phyloP scores from a whole-genome alignment of 2,113 vertebrate genomes.

The Cebidichthys violaceus region DNA sequence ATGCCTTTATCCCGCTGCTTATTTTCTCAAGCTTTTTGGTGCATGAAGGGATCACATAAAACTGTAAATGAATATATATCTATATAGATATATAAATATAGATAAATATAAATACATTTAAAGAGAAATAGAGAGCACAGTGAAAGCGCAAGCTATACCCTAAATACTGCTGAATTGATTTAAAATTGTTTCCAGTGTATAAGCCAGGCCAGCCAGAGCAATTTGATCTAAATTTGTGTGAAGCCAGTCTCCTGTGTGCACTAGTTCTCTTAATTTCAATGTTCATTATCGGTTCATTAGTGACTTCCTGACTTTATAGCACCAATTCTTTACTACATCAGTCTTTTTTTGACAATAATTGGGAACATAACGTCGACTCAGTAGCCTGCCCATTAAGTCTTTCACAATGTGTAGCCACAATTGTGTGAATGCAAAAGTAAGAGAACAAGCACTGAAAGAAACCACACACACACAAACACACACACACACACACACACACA shows the following conservation, averaged over 20 bases:
- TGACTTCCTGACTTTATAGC: conserved; percentile 49
- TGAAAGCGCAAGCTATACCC: conserved; percentile 44
- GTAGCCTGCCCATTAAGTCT: conserved; percentile 16
- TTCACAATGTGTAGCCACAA: conserved; percentile 18
- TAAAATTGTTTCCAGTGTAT: conserved; percentile 59
- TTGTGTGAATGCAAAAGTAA: background rate
- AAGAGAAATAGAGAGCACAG: conserved; percentile 19
- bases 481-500: background rate
- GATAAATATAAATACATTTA: background rate
- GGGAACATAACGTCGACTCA: conserved; percentile 43
- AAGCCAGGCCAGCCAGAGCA: conserved; percentile 29
- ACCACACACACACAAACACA: background rate
- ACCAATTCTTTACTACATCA: conserved; percentile 48
- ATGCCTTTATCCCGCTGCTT: conserved; percentile 35
- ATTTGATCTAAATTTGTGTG: conserved; percentile 59
- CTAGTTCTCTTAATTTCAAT: conserved; percentile 54
- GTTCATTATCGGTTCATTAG: conserved; percentile 69
- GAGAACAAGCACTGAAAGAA: background rate
- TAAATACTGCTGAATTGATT: conserved; percentile 65
- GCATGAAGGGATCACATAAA: conserved; percentile 49
- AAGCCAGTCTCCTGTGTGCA: conserved; percentile 49
- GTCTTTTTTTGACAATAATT: conserved; percentile 53
- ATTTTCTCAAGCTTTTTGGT: conserved; percentile 43
- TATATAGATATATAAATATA: background rate
- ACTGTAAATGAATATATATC: conserved; percentile 21